Evolutionary conservation across 2,888 invertebrate species (phyloP).

Genomic region (Zygothrica quintamaculata): DNA sequence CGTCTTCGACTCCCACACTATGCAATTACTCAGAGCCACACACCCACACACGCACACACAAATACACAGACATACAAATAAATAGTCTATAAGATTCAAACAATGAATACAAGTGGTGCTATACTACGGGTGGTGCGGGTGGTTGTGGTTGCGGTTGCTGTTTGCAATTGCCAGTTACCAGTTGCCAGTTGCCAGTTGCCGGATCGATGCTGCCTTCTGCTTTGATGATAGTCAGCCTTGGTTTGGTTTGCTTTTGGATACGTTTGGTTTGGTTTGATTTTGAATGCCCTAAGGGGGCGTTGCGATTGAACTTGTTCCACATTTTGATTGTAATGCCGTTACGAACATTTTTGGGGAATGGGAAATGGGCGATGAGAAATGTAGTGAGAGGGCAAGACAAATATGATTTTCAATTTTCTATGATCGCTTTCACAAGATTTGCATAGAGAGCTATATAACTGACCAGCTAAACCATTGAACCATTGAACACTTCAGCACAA

Average conservation of each 20-base stretch:
- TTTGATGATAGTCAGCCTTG: slow-evolving; percentile 69
- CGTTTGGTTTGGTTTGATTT: slow-evolving; percentile 32
- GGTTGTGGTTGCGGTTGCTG: slow-evolving; percentile 51
- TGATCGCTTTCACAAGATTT: slow-evolving; percentile 76
- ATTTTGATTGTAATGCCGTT: slow-evolving; percentile 80
- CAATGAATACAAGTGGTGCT: slow-evolving; percentile 62
- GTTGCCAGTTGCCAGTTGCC: slow-evolving; percentile 33
- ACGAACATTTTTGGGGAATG: slow-evolving; percentile 18
- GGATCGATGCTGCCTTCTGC: slow-evolving; percentile 69
- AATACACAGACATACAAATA: slow-evolving; percentile 14
- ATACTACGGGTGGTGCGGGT: slow-evolving; percentile 36
- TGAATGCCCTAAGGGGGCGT: slow-evolving; percentile 64
- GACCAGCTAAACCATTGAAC: slow-evolving; percentile 61
- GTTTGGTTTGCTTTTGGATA: slow-evolving; percentile 34
- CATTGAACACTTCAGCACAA: no score
- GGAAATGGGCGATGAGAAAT: slow-evolving; percentile 4
- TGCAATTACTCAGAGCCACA: neutral
- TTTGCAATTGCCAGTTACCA: slow-evolving; percentile 38
- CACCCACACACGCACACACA: slow-evolving; percentile 45
- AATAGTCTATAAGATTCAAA: slow-evolving; percentile 44
- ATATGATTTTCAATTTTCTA: slow-evolving; percentile 77
- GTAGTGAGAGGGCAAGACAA: slow-evolving; percentile 60
- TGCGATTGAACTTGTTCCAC: slow-evolving; percentile 82
- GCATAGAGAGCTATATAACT: slow-evolving; percentile 45
- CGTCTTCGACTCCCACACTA: slow-evolving; percentile 31